Conservation (phyloP, 2,888 invertebrate species). For the Andricus curvator region DNA sequence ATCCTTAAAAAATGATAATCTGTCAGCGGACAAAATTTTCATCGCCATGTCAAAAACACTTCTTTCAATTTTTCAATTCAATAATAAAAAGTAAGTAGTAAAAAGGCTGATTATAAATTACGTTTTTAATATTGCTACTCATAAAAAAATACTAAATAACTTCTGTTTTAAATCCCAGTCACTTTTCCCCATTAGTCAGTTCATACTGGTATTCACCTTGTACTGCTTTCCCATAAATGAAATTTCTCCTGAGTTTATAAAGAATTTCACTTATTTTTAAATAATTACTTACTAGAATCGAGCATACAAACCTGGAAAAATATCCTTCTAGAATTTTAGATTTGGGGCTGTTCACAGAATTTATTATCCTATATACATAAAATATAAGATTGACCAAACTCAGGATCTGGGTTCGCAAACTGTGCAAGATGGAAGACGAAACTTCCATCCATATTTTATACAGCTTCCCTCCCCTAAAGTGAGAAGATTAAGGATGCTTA, state of each 20-base stretch:
- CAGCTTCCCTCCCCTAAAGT: constrained; percentile 25
- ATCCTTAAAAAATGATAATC: too few species aligned
- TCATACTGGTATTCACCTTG: too few species aligned
- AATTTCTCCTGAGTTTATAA: not conserved
- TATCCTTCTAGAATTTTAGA: constrained; percentile 4
- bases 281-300: not conserved
- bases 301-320: not conserved
- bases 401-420: constrained; percentile 21
- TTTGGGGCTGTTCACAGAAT: not conserved
- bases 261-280: not conserved
- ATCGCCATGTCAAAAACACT: too few species aligned
- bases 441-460: constrained; percentile 36
- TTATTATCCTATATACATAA: constrained; percentile 35
- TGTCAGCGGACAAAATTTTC: too few species aligned
- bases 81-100: too few species aligned
- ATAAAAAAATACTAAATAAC: too few species aligned
- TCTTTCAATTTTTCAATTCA: too few species aligned
- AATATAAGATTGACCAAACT: constrained; percentile 33
- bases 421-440: constrained; percentile 19
- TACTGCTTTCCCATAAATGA: not conserved
- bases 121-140: too few species aligned
- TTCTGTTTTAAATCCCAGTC: too few species aligned
- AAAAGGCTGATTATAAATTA: too few species aligned
- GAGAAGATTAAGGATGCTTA: constrained; percentile 28
- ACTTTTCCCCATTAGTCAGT: too few species aligned